phyloP scores from a whole-genome alignment of 2,888 invertebrate species.

The Scaptomyza cyrtandrae region DNA sequence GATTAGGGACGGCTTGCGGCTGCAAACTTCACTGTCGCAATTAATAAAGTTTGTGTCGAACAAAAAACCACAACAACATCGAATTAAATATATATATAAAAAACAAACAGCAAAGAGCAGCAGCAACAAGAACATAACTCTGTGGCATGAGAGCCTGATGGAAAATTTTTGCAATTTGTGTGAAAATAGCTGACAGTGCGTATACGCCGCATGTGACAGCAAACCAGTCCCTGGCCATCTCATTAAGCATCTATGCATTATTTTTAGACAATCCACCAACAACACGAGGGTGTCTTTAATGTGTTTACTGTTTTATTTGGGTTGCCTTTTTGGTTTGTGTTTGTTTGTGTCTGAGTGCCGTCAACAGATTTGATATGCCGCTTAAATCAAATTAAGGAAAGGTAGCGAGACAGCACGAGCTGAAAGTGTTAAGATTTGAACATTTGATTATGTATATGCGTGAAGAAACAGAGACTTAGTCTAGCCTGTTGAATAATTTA shows the following conservation, averaged over 20 bases:
- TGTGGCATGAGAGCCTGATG: slow-evolving; percentile 23
- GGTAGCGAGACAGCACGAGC: slow-evolving; percentile 1
- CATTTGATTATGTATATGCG: not conserved
- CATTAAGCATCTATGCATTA: slow-evolving; percentile 56
- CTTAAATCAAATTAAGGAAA: slow-evolving; percentile 53
- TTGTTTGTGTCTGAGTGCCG: slow-evolving; percentile 40
- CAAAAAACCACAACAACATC: slow-evolving; percentile 32
- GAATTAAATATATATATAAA: slow-evolving; percentile 7
- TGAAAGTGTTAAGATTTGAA: not conserved
- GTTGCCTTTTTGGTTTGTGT: not conserved
- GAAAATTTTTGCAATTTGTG: slow-evolving; percentile 52
- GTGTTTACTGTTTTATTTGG: slow-evolving; percentile 12
- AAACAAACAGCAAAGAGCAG: slow-evolving; percentile 1
- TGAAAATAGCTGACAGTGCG: slow-evolving; percentile 53
- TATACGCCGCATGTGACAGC: slow-evolving; percentile 49
- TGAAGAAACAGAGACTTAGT: not conserved
- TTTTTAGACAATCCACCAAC: slow-evolving; percentile 45
- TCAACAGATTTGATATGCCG: slow-evolving; percentile 58
- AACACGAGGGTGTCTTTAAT: slow-evolving; percentile 55
- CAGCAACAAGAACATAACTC: slow-evolving; percentile 2
- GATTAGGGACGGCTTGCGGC: slow-evolving; percentile 35
- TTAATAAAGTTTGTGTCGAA: slow-evolving; percentile 71
- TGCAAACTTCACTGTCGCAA: slow-evolving; percentile 68
- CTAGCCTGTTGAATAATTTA: not conserved
- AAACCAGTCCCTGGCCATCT: slow-evolving; percentile 15